phyloP scores from a whole-genome alignment of 2,888 invertebrate species.

The Drosophila quinaria region DNA sequence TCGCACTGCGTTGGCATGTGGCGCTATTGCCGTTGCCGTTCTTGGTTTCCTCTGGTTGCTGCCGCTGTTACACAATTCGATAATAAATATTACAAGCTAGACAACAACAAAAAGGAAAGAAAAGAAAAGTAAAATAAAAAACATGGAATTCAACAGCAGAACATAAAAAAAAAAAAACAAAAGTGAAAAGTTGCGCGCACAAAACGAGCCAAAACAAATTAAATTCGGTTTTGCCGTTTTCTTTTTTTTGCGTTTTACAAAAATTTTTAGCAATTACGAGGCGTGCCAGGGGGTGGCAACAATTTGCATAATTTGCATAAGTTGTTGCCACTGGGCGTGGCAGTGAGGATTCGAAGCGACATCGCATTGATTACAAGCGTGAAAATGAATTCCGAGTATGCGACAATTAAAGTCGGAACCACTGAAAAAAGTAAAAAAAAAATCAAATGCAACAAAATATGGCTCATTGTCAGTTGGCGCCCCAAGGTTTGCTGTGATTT shows the following conservation, averaged over 20 bases:
- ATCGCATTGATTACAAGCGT: slow-evolving; percentile 78
- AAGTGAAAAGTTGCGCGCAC: slow-evolving; percentile 70
- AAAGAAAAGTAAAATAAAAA: slow-evolving; percentile 16
- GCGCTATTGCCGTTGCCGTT: slow-evolving; percentile 24
- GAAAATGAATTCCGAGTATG: slow-evolving; percentile 75
- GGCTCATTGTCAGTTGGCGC: slow-evolving; percentile 54
- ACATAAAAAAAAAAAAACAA: slow-evolving; percentile 43
- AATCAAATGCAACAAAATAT: slow-evolving; percentile 24
- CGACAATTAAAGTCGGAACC: slow-evolving; percentile 31
- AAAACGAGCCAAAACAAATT: slow-evolving; percentile 80
- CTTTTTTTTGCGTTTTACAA: slow-evolving; percentile 52
- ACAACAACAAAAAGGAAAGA: slow-evolving; percentile 50
- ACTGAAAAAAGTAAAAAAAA: slow-evolving; percentile 12
- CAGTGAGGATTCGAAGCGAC: slow-evolving; percentile 31
- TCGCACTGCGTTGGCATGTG: slow-evolving; percentile 69
- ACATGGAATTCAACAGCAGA: slow-evolving; percentile 22
- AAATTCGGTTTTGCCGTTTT: slow-evolving; percentile 72
- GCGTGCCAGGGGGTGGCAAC: slow-evolving; percentile 43
- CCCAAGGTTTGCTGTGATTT: slow-evolving; percentile 69
- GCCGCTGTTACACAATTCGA: slow-evolving; percentile 71
- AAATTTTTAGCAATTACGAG: slow-evolving; percentile 73
- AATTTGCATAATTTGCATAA: slow-evolving; percentile 77
- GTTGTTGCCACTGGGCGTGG: slow-evolving; percentile 34
- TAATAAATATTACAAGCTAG: slow-evolving; percentile 81
- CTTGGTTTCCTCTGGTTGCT: slow-evolving; percentile 16